These are phyloP conservation scores for Drusus annulatus DNA, from an alignment of 1,140 invertebrate genomes.

Conservation along the genomic window DNA sequence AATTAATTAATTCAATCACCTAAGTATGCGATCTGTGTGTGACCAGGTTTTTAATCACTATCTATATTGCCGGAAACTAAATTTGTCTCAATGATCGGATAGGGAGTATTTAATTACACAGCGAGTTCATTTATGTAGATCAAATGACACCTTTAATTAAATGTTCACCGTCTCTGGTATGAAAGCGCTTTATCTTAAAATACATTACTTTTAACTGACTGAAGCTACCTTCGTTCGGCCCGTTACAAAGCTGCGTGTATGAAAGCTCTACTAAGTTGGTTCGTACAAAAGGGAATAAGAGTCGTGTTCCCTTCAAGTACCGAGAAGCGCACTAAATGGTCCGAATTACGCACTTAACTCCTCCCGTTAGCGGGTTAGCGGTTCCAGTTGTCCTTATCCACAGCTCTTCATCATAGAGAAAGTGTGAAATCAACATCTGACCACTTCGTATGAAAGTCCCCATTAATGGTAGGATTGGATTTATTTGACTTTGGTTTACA, in stretches of 20 bases:
- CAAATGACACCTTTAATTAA: too few relatives aligned
- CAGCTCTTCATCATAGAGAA: neutral
- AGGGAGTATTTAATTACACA: too few relatives aligned
- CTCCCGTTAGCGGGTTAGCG: conserved; percentile 3
- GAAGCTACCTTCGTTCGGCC: too few relatives aligned
- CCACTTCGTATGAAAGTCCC: neutral
- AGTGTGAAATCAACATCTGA: neutral
- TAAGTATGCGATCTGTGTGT: conserved; percentile 20
- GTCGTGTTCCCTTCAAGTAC: neutral
- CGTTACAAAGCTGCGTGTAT: too few relatives aligned
- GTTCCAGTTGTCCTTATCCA: conserved; percentile 21
- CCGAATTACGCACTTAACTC: conserved; percentile 27
- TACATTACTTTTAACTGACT: too few relatives aligned
- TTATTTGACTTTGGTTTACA: neutral
- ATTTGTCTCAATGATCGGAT: neutral
- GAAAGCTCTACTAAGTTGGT: too few relatives aligned
- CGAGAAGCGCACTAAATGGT: conserved; percentile 20
- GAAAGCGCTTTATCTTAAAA: too few relatives aligned
- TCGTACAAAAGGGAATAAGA: too few relatives aligned
- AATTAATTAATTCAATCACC: conserved; percentile 25
- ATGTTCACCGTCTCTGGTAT: too few relatives aligned
- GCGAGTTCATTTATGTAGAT: too few relatives aligned
- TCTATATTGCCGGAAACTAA: neutral
- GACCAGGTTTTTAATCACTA: neutral
- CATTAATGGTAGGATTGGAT: neutral